phyloP scores from a whole-genome alignment of 2,113 vertebrate genomes.

The Pseudorasbora parva region DNA sequence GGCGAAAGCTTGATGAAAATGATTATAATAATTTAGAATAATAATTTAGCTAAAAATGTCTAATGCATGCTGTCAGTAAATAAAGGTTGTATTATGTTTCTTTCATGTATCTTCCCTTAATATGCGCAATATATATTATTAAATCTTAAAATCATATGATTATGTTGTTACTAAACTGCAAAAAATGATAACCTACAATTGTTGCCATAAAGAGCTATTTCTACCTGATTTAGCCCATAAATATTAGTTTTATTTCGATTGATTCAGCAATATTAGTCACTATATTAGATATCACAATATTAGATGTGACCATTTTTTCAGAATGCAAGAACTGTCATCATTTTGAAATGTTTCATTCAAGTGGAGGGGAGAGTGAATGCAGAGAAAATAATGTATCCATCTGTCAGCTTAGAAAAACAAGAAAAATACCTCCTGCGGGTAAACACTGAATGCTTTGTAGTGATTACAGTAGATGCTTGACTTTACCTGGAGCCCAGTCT shows the following conservation, averaged over 20 bases:
- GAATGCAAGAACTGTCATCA: background rate
- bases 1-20: no score
- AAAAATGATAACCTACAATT: background rate
- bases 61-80: no score
- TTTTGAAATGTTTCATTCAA: background rate
- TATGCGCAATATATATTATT: background rate
- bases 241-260: no score
- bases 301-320: background rate
- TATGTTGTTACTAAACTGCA: background rate
- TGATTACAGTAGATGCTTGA: slow-evolving; percentile 13
- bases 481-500: slow-evolving; percentile 44
- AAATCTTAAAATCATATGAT: background rate
- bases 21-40: no score
- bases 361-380: background rate
- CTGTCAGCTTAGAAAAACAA: slow-evolving; percentile 34
- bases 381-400: slow-evolving; percentile 23
- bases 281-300: no score
- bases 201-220: background rate
- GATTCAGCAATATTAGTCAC: no score
- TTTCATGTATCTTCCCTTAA: background rate
- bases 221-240: background rate
- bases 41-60: no score
- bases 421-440: background rate
- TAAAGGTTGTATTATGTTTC: no score
- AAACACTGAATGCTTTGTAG: slow-evolving; percentile 30